These are phyloP conservation scores for Tethya wilhelma DNA, from an alignment of 37 sponge, comb jelly and placozoan species.

Conservation along the genomic window DNA sequence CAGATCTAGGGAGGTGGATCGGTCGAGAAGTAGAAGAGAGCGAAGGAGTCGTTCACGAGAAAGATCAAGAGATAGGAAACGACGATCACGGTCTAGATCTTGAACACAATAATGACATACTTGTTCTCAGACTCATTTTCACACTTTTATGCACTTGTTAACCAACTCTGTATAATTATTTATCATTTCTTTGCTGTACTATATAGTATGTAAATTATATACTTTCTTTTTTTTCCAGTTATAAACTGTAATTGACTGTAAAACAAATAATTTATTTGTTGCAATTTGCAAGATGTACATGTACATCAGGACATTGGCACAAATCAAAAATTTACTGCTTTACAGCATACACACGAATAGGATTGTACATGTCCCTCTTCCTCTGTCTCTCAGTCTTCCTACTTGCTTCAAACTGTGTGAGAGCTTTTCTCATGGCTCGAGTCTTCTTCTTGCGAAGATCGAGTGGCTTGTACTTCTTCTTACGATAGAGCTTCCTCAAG, in stretches of 20 bases:
- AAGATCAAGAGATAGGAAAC: constrained; percentile 29
- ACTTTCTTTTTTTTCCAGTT: no score
- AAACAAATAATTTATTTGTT: no score
- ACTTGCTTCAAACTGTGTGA: constrained; percentile 79
- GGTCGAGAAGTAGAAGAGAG: neutral
- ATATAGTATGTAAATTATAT: no score
- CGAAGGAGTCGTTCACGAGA: constrained; percentile 24
- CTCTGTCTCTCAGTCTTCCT: constrained; percentile 87
- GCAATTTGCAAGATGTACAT: no score
- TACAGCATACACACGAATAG: constrained; percentile 89
- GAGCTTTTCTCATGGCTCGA: constrained; percentile 83
- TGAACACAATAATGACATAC: no score
- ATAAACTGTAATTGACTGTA: no score
- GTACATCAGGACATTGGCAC: no score
- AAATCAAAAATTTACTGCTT: constrained; percentile 54
- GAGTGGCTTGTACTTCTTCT: constrained; percentile 95
- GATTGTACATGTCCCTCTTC: constrained; percentile 90
- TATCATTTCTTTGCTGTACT: no score
- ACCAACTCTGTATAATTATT: no score
- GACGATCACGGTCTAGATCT: no score
- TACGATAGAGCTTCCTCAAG: constrained; percentile 87
- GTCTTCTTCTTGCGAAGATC: constrained; percentile 97
- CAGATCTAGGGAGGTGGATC: neutral
- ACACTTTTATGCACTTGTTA: no score
- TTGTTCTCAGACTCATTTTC: no score